A percentile compares a stretch with the other conserved stretches of the same genome.
Conservation (phyloP, 2,888 invertebrate species). For the Ennomos erosarius region DNA sequence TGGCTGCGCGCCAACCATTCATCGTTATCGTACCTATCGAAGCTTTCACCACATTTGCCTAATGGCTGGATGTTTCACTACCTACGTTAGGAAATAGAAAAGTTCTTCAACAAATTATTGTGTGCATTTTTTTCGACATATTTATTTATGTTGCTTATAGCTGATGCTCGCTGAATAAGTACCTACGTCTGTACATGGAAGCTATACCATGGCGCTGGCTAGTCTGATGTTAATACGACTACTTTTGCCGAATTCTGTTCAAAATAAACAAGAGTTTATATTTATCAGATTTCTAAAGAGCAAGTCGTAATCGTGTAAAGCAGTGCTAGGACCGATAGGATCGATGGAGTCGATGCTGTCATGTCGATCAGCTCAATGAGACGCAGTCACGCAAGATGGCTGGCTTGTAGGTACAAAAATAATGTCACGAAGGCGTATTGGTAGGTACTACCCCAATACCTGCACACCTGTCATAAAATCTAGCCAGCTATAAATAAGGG, state of each 20-base stretch:
- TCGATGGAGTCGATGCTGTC: slow-evolving; percentile 3
- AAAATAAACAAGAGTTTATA: not conserved
- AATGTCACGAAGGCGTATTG: no score
- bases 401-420: not conserved
- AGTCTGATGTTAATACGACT: no score
- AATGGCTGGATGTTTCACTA: slow-evolving; percentile 2
- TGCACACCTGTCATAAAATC: no score
- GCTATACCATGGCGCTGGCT: no score
- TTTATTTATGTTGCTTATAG: no score
- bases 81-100: not conserved
- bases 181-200: no score
- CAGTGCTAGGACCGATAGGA: slow-evolving; percentile 1
- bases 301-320: not conserved
- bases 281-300: not conserved
- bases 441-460: not conserved
- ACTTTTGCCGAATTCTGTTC: not conserved
- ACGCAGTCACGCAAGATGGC: slow-evolving; percentile 4
- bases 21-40: not conserved
- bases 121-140: no score
- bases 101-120: not conserved
- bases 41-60: slow-evolving; percentile 13
- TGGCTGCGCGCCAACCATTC: slow-evolving; percentile 17
- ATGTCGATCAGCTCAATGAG: slow-evolving; percentile 9
- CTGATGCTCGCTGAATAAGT: no score
- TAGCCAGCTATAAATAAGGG: no score